Percentiles rank a stretch among this genome's conserved stretches.
These are phyloP conservation scores for Matsumyia berberina DNA, from an alignment of 2,888 invertebrate species.

Conservation along the genomic window DNA sequence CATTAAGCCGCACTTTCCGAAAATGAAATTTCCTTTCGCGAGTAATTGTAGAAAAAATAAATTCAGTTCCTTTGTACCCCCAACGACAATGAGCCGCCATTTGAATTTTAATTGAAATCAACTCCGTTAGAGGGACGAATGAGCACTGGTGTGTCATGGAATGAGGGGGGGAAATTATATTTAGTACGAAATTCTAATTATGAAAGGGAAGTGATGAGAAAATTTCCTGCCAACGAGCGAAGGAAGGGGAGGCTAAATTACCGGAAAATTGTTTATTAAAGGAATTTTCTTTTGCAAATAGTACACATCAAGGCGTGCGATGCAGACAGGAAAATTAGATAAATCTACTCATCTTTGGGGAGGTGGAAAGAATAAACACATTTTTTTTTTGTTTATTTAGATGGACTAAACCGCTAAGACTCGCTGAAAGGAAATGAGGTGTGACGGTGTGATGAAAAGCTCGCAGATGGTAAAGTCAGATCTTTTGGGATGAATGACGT, in stretches of 20 bases:
- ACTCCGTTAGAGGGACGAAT: background rate
- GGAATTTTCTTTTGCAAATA: background rate
- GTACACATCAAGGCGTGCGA: background rate
- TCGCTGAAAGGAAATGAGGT: too few relatives aligned
- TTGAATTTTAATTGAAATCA: constrained; percentile 46
- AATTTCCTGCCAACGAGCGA: constrained; percentile 1
- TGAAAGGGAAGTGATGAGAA: constrained; percentile 38
- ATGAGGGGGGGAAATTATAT: constrained; percentile 41
- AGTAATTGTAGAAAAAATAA: background rate
- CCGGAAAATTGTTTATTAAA: constrained; percentile 4
- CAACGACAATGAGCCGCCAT: background rate
- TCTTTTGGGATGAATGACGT: too few relatives aligned
- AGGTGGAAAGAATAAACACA: too few relatives aligned
- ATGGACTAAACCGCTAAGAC: too few relatives aligned
- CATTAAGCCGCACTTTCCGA: constrained; percentile 11
- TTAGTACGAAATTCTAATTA: constrained; percentile 41
- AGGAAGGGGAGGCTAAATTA: background rate
- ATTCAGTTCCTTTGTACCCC: background rate
- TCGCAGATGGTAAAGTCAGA: too few relatives aligned
- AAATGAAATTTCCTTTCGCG: constrained; percentile 16
- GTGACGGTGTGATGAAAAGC: too few relatives aligned
- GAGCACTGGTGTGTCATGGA: background rate
- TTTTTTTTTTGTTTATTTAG: too few relatives aligned
- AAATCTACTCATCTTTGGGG: too few relatives aligned
- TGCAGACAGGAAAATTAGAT: background rate